Evolutionary conservation across 2,797 vertebrate genomes (phyloP).

Genomic region (Notolabrus celidotus): DNA sequence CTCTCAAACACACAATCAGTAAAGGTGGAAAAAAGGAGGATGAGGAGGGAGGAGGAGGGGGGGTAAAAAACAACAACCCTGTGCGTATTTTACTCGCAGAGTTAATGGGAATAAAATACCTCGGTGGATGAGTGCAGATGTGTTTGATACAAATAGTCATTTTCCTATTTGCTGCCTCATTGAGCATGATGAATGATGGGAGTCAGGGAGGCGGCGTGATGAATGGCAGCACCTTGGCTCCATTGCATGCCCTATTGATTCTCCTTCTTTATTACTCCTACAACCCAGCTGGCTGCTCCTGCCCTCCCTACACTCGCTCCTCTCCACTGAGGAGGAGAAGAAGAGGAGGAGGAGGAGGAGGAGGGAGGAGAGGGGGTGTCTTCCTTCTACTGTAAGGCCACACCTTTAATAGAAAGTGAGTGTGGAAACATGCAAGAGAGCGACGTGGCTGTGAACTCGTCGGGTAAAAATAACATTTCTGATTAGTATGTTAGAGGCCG

Average conservation of each 20-base stretch:
- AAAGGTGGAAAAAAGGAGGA: constrained; percentile 19
- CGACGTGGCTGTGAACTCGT: constrained; percentile 28
- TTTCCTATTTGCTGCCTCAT: constrained; percentile 99
- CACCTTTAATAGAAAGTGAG: constrained; percentile 61
- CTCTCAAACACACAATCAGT: constrained; percentile 63
- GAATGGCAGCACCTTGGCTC: constrained; percentile 99
- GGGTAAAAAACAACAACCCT: constrained; percentile 88
- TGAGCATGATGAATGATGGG: constrained; percentile 99
- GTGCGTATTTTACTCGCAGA: constrained; percentile 99
- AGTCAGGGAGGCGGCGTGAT: constrained; percentile 99
- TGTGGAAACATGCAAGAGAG: constrained; percentile 46
- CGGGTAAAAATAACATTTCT: constrained; percentile 79
- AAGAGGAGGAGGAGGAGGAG: not conserved
- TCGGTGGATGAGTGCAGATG: constrained; percentile 99
- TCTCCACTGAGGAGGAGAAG: constrained; percentile 52
- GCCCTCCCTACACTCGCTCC: constrained; percentile 76
- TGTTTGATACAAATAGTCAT: constrained; percentile 99
- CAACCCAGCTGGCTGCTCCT: constrained; percentile 99
- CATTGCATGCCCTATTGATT: constrained; percentile 99
- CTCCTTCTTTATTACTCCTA: constrained; percentile 99
- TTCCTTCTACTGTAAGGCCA: constrained; percentile 70
- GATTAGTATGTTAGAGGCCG: constrained; percentile 78
- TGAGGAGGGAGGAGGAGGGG: constrained; percentile 15
- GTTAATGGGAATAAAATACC: constrained; percentile 99
- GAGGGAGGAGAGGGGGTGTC: constrained; percentile 13